A percentile compares a stretch with the other conserved stretches of the same genome.
These are phyloP conservation scores for Psittacula echo DNA, from an alignment of 2,797 vertebrate genomes.

Conservation along the genomic window DNA sequence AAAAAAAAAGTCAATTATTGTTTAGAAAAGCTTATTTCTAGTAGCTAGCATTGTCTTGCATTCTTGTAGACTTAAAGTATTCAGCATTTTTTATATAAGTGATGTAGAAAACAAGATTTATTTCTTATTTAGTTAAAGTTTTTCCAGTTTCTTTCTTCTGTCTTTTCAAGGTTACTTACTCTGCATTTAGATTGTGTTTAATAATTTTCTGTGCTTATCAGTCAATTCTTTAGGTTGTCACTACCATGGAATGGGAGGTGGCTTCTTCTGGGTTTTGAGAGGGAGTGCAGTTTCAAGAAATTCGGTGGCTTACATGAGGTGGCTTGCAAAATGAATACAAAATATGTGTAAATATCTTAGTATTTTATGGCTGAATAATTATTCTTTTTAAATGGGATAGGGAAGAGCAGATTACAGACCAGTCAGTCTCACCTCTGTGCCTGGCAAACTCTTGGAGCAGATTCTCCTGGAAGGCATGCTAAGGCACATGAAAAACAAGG, in stretches of 20 bases:
- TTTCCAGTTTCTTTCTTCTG: neutral
- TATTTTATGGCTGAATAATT: neutral
- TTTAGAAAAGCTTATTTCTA: neutral
- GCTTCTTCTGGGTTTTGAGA: neutral
- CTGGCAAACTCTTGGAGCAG: too few relatives aligned
- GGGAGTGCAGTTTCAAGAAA: neutral
- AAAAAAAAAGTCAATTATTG: neutral
- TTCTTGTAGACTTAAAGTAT: accelerated
- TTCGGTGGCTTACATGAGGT: neutral
- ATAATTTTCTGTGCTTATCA: accelerated
- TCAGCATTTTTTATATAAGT: too few relatives aligned
- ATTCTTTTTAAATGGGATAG: neutral
- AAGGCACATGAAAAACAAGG: too few relatives aligned
- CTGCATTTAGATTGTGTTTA: neutral
- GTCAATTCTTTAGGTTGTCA: neutral
- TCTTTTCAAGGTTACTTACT: neutral
- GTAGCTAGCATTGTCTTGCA: accelerated
- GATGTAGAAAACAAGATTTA: neutral
- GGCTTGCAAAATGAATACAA: neutral
- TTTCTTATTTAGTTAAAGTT: neutral
- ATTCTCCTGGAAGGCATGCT: too few relatives aligned
- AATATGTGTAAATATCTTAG: neutral
- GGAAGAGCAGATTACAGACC: neutral
- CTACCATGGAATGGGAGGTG: accelerated
- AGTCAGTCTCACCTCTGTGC: too few relatives aligned